A percentile compares a stretch with the other conserved stretches of the same genome.
Evolutionary conservation across 2,113 vertebrate species (phyloP).

Genomic region (Rostratula benghalensis): DNA sequence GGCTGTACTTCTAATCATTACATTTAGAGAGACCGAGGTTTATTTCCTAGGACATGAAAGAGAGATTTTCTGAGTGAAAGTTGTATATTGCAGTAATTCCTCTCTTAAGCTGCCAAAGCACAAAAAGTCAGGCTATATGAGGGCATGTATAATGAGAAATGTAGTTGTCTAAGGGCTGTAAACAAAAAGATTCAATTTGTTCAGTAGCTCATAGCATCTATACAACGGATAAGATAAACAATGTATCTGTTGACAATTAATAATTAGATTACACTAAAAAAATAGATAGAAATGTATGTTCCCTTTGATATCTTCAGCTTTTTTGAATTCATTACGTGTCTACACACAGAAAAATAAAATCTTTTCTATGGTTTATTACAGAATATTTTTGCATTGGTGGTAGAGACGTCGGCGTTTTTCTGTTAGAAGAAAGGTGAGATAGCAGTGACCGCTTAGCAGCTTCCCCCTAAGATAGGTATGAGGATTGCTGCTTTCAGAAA

Average conservation of each 20-base stretch:
- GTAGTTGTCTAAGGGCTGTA: not conserved
- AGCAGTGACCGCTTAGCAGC: not conserved
- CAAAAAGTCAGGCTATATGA: slow-evolving; percentile 15
- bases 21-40: not conserved
- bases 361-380: not conserved
- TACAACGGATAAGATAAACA: not conserved
- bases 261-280: not conserved
- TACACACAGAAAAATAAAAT: not conserved
- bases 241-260: not conserved
- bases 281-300: slow-evolving; percentile 11
- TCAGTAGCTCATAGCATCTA: not conserved
- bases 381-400: slow-evolving; percentile 25
- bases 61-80: not conserved
- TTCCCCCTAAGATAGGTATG: not conserved
- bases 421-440: slow-evolving; percentile 10
- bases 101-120: not conserved
- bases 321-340: slow-evolving; percentile 13
- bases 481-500: not conserved
- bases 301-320: not conserved
- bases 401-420: slow-evolving; percentile 20
- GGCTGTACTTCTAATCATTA: not conserved
- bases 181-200: not conserved
- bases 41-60: not conserved
- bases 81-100: not conserved
- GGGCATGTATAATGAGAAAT: not conserved